Percentiles rank a stretch among this genome's conserved stretches.
Conservation (phyloP, 2,888 invertebrate genomes). For the Allacma fusca region DNA sequence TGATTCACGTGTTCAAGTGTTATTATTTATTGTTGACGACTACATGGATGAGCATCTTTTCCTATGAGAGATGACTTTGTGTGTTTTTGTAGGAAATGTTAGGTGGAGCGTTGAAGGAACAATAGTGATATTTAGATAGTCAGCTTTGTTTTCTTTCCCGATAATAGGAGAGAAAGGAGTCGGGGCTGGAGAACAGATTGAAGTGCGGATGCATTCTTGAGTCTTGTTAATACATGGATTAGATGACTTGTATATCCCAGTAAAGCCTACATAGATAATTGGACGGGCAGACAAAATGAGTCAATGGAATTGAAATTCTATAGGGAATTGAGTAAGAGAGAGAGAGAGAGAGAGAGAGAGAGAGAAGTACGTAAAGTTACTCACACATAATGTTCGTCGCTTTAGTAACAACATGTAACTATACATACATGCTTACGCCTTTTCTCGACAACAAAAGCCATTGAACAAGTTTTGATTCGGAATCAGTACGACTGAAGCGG, state of each 20-base stretch:
- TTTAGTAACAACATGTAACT: not conserved
- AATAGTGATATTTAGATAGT: conserved; percentile 3
- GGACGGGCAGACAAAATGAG: conserved; percentile 47
- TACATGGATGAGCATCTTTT: too few relatives aligned
- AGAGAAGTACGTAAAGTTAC: not conserved
- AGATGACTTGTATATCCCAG: conserved; percentile 16
- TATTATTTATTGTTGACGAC: conserved; percentile 1
- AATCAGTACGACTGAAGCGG: conserved; percentile 14
- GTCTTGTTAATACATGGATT: conserved; percentile 30
- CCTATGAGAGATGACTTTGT: not conserved
- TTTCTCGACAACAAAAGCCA: conserved; percentile 21
- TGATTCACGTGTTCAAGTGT: conserved; percentile 16
- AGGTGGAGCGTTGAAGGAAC: conserved; percentile 7
- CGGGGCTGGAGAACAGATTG: not conserved
- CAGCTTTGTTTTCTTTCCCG: not conserved
- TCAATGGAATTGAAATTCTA: conserved; percentile 44
- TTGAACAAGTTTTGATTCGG: conserved; percentile 17
- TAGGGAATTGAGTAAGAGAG: conserved; percentile 40
- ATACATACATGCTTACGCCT: conserved; percentile 10
- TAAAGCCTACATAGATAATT: conserved; percentile 39
- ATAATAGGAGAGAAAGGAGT: conserved; percentile 5
- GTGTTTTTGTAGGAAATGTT: not conserved
- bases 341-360: not conserved
- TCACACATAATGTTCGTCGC: not conserved
- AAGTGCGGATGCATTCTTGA: conserved; percentile 6